Evolutionary conservation across 2,113 vertebrate genomes (phyloP).

Genomic region (Sebastes schlegelii): DNA sequence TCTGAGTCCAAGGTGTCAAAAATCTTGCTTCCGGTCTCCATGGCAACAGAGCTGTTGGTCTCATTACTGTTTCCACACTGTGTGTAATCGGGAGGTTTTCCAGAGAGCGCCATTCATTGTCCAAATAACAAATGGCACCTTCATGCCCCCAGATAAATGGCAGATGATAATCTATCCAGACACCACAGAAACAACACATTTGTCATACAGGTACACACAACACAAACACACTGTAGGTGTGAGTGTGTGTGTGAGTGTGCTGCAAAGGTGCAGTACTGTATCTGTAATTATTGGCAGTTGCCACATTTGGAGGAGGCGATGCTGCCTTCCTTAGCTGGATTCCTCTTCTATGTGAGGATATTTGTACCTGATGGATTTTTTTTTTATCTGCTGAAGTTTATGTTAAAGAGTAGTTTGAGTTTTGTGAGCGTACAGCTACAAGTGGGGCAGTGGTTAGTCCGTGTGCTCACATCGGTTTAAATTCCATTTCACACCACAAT

Average conservation of each 20-base stretch:
- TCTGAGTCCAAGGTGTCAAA: slow-evolving; percentile 69
- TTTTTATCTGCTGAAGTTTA: background rate
- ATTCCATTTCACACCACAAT: slow-evolving; percentile 1
- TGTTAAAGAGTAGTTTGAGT: background rate
- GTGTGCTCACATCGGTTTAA: background rate
- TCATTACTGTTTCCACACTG: slow-evolving; percentile 75
- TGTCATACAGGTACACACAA: slow-evolving; percentile 70
- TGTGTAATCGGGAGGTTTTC: slow-evolving; percentile 76
- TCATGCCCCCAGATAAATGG: slow-evolving; percentile 78
- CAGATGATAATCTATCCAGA: slow-evolving; percentile 78
- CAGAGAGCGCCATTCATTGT: slow-evolving; percentile 77
- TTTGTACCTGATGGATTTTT: background rate
- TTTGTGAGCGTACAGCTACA: background rate
- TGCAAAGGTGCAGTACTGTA: slow-evolving; percentile 11
- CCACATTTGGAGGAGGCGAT: slow-evolving; percentile 36
- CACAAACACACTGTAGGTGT: slow-evolving; percentile 23
- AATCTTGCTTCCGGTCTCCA: slow-evolving; percentile 71
- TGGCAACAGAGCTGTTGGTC: slow-evolving; percentile 78
- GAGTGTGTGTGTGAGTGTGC: background rate
- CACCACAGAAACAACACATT: slow-evolving; percentile 75
- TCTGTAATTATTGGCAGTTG: slow-evolving; percentile 40
- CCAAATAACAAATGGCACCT: slow-evolving; percentile 79
- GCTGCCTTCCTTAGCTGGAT: slow-evolving; percentile 17
- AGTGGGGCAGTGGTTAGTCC: background rate
- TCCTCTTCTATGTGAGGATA: slow-evolving; percentile 16